Conservation (phyloP, 2,797 vertebrate species). For the Tapirus indicus region DNA sequence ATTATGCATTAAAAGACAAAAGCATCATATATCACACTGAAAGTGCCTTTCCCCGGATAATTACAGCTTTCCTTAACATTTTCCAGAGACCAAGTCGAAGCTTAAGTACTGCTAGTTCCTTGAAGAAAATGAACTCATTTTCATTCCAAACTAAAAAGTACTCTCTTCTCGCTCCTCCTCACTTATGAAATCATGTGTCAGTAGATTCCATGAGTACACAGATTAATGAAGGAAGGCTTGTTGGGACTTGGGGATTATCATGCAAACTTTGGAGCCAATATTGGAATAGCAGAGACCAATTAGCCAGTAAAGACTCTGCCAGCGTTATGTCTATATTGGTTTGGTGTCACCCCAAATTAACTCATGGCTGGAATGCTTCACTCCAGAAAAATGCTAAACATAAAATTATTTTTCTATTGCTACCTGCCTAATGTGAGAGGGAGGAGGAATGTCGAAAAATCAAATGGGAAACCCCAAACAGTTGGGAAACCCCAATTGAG, state of each 20-base stretch:
- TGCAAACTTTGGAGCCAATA: neutral
- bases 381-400: neutral
- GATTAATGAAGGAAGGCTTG: neutral
- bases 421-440: neutral
- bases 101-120: neutral
- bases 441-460: neutral
- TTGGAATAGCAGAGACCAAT: neutral
- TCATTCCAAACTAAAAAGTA: conserved; percentile 35
- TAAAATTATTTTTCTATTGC: conserved; percentile 6
- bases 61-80: neutral
- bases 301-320: conserved; percentile 10
- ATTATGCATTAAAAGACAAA: conserved; percentile 38
- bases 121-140: conserved; percentile 51
- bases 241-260: conserved; percentile 22
- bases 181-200: neutral
- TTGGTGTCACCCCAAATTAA: neutral
- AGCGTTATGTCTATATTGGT: neutral
- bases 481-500: neutral
- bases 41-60: neutral
- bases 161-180: neutral
- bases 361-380: neutral
- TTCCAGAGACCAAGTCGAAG: neutral
- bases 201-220: neutral
- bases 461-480: conserved; percentile 35
- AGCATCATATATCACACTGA: neutral